Base-by-base conservation (phyloP, 2,113 vertebrate species). In the Climacteris rufus region DNA sequence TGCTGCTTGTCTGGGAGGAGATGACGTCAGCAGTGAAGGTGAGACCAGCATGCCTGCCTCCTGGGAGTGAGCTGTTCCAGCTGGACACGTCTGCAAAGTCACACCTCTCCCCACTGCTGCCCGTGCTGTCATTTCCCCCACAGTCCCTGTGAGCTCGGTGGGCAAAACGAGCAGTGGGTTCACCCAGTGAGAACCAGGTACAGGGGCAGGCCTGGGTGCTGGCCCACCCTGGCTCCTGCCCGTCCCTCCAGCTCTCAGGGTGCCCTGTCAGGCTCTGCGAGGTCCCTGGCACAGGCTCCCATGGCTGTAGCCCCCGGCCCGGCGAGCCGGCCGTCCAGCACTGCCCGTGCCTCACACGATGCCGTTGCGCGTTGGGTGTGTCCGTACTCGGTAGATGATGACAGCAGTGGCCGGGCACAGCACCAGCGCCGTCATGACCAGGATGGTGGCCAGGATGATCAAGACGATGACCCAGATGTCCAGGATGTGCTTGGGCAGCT, bases 401-500 rank as follows among this genome's bases (percentile, higher is more conserved):
- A 98, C 94, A 0, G 97, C 98, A 0, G 97, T 97, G 61, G 98
- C 98, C 0, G 98, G 98, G 87, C 98, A 98, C 44, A 98, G 96
- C 80, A 98, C 35, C 88, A 98, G 69, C 37, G 96, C 98, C 0
- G 98, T 98, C 98, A 98, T 98, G 85, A 98, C 40, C 42, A 98
- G 85, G 37, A 98, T 94, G 74, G 98, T 98, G 83, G 96, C 98
- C 94, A 98, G 83, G 89, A 98, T 98, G 91, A 98, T 95, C 65
- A 98, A 95, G 75, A 98, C 84, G 3, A 98, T 98, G 72, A 96
- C 98, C 98, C 98, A 98, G 91, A 98, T 31, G 30, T 98, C 98
- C 97, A 98, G 93, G 79, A 98, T 96, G 68, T 98, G 98, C 93
- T 97, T 97, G 68, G 98, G 98, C 18, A 98, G 95, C 50, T 52